These are phyloP conservation scores for Meliscaeva auricollis DNA, from an alignment of 2,888 invertebrate genomes.

Conservation along the genomic window DNA sequence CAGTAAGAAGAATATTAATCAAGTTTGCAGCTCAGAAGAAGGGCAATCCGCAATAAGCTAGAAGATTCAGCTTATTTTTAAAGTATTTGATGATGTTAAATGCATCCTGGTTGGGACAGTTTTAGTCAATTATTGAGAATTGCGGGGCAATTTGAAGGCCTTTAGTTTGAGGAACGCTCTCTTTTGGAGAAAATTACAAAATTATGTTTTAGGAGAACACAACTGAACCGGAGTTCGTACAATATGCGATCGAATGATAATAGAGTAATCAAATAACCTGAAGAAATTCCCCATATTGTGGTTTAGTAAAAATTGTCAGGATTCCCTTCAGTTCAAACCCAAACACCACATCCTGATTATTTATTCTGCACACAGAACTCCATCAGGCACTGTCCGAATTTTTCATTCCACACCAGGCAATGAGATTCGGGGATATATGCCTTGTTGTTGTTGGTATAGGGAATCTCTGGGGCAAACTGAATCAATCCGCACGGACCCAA, in stretches of 20 bases:
- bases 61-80: too few species aligned
- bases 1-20: too few species aligned
- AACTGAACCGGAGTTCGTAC: background rate
- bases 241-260: background rate
- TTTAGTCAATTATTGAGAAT: too few species aligned
- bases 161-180: too few species aligned
- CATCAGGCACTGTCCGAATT: constrained; percentile 55
- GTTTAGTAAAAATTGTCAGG: constrained; percentile 42
- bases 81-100: too few species aligned
- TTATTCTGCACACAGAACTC: constrained; percentile 66
- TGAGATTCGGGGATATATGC: background rate
- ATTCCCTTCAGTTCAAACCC: constrained; percentile 52
- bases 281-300: constrained; percentile 1
- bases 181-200: too few species aligned
- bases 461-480: constrained; percentile 7
- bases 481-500: background rate
- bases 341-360: constrained; percentile 60
- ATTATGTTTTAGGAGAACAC: too few species aligned
- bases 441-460: background rate
- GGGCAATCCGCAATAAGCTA: too few species aligned
- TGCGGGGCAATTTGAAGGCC: too few species aligned
- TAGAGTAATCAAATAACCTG: background rate
- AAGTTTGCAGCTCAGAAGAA: too few species aligned
- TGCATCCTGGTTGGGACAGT: too few species aligned
- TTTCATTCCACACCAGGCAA: constrained; percentile 54